A percentile compares a stretch with the other conserved stretches of the same genome.
Evolutionary conservation across 2,797 vertebrate species (phyloP).

Genomic region (Clarias fuscus): DNA sequence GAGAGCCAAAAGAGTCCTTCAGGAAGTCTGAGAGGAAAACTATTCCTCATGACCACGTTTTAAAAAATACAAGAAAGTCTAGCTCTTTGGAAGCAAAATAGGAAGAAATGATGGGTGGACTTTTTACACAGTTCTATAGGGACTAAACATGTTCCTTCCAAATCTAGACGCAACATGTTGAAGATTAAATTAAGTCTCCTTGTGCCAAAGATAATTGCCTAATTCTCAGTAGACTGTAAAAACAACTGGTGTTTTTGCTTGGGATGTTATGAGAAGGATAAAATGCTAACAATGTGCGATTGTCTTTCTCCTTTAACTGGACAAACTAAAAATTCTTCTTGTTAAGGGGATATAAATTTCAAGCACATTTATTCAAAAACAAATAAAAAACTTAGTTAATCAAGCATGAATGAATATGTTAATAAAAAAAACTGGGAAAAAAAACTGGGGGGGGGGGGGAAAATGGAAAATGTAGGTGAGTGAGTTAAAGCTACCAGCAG

Average conservation of each 20-base stretch:
- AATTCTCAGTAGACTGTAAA: neutral
- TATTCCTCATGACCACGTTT: too few relatives aligned
- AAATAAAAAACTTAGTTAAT: neutral
- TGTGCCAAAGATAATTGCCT: neutral
- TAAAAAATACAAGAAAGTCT: too few relatives aligned
- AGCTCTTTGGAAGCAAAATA: too few relatives aligned
- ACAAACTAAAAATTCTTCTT: neutral
- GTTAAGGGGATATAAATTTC: neutral
- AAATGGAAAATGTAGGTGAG: neutral
- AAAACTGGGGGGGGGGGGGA: neutral
- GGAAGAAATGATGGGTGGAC: too few relatives aligned
- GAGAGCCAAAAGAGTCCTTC: too few relatives aligned
- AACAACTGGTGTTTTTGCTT: neutral
- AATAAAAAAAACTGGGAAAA: too few relatives aligned
- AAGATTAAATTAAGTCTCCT: neutral
- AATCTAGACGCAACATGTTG: neutral
- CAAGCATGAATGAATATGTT: neutral
- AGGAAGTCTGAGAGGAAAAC: too few relatives aligned
- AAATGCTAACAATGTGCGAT: neutral
- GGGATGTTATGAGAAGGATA: neutral
- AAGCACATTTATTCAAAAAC: neutral
- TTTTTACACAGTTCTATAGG: too few relatives aligned
- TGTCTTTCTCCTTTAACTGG: neutral
- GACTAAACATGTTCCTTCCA: neutral
- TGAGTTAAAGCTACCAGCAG: constrained; percentile 39